phyloP scores from a whole-genome alignment of 1,140 invertebrate species.

The Drosophila orena region DNA sequence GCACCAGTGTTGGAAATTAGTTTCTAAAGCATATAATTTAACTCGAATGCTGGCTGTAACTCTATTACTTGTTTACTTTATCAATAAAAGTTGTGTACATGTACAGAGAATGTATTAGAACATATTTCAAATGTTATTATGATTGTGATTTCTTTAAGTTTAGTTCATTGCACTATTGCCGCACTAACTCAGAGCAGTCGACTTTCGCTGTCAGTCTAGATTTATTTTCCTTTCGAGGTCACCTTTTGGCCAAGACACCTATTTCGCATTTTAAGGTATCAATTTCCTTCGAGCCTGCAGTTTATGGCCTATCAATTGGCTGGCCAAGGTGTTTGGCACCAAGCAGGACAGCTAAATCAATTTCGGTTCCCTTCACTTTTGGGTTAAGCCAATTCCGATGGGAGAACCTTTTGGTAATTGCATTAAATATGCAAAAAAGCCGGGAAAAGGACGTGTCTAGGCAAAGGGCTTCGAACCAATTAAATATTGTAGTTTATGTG shows the following conservation, averaged over 20 bases:
- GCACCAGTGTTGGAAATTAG: conserved; percentile 72
- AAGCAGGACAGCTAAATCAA: conserved; percentile 68
- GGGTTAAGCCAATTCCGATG: conserved; percentile 39
- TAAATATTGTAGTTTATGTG: conserved; percentile 76
- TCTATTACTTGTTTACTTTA: background rate
- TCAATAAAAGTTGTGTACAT: background rate
- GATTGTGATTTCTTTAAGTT: too few species aligned
- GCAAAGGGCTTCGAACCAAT: conserved; percentile 66
- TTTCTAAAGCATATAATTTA: conserved; percentile 64
- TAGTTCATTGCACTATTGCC: too few species aligned
- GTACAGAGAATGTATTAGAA: background rate
- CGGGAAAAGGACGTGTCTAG: conserved; percentile 58
- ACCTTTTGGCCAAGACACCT: conserved; percentile 1
- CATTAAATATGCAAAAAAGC: conserved; percentile 80
- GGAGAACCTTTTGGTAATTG: conserved; percentile 80
- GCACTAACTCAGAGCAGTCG: background rate
- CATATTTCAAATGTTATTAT: background rate
- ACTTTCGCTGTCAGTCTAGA: background rate
- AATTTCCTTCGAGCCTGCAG: background rate
- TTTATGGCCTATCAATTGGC: conserved; percentile 44
- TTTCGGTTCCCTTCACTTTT: conserved; percentile 33
- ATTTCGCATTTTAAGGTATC: conserved; percentile 9
- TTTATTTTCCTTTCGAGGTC: background rate
- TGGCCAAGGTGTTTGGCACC: conserved; percentile 9
- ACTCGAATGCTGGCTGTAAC: conserved; percentile 28